Evolutionary conservation across 2,113 vertebrate genomes (phyloP).

Genomic region (Patagioenas fasciata): DNA sequence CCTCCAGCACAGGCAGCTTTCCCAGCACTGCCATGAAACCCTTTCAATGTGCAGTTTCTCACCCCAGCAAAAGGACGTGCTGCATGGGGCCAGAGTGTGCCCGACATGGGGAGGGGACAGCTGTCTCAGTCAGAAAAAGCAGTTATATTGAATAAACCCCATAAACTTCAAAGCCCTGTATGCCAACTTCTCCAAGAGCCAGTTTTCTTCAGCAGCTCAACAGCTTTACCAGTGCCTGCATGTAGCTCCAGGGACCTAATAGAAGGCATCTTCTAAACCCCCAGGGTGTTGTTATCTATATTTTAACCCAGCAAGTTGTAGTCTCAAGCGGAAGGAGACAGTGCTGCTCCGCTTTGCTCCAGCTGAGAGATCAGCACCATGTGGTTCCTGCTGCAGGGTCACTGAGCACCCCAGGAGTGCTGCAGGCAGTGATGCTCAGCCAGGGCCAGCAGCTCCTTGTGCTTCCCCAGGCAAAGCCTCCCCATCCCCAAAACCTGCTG

Average conservation of each 20-base stretch:
- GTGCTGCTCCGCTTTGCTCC: background rate
- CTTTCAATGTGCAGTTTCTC: background rate
- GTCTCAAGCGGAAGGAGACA: background rate
- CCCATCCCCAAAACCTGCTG: background rate
- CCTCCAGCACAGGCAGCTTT: accelerated
- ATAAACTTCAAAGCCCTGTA: background rate
- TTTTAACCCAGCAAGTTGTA: background rate
- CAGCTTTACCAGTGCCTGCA: background rate
- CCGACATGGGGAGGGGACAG: background rate
- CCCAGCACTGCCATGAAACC: background rate
- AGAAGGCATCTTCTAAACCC: background rate
- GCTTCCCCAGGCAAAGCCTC: background rate
- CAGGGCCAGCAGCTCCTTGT: background rate
- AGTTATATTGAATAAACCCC: background rate
- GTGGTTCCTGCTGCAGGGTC: accelerated
- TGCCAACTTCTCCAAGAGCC: background rate
- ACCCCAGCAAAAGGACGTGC: background rate
- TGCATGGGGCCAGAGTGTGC: accelerated
- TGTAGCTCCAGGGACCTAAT: background rate
- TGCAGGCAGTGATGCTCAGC: background rate
- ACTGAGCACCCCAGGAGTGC: accelerated
- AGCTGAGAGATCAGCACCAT: accelerated
- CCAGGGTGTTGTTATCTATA: accelerated
- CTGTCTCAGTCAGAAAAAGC: background rate
- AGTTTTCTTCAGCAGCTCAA: background rate